Evolutionary conservation across 2,113 vertebrate genomes (phyloP), one percentile per base, ranked within the genome.

Genomic region (Myanophis thanlyinensis): DNA sequence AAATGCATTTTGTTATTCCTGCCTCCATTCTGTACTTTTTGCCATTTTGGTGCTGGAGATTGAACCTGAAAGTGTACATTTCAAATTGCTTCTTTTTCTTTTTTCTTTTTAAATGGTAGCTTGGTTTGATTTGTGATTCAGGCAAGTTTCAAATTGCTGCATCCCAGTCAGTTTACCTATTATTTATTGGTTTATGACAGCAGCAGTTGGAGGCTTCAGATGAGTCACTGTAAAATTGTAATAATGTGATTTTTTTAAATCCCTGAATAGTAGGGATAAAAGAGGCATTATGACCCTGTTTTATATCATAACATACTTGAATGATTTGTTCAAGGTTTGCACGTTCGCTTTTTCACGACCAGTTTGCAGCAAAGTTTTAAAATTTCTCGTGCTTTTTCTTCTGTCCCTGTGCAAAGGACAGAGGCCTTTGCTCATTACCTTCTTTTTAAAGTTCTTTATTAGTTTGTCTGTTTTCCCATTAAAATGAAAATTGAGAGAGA

Each of bases 381-480:
- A 92, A 53, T 53, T 18, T 12, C 2, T 25, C 22, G 1, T n/a
- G 56, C n/a, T 44, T 35, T 6, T 35, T n/a, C 67, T 84, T 23
- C n/a, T 48, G 27, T 18, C 25, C 67, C 51, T 4, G 22, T 30
- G 35, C 6, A 3, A 3, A 40, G 27, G 18, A 22, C 22, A 51
- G 23, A 46, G 10, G 5, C n/a, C 47, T 18, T 12, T 18, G 13
- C 30, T 54, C 46, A 53, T 84, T 56, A 46, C 73, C 52, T 85
- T 40, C 35, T n/a, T 56, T 44, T 15, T 44, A 30, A 12, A 54
- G 13, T 54, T 22, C 40, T 54, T 85, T 9, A 53, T 48, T 86
- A 51, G 49, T 62, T 67, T 56, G 30, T 87, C 92, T 95, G 94
- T 94, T 93, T 96, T 91, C 89, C 80, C 85, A 93, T 85, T 95